phyloP scores from a whole-genome alignment of 37 sponge, comb jelly and placozoan species.

The Halichondria panicea region DNA sequence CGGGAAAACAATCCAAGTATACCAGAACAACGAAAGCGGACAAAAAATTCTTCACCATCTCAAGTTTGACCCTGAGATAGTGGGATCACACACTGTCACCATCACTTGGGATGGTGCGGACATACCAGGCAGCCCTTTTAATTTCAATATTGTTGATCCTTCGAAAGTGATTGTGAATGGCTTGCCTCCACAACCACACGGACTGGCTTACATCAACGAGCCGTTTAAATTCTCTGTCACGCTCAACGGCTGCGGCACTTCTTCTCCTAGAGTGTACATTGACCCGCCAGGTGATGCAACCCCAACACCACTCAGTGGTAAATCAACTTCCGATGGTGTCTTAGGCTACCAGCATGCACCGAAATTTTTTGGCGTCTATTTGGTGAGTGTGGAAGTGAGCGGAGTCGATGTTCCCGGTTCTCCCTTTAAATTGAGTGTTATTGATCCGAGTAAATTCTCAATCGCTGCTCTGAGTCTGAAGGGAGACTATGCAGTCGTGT shows the following conservation, averaged over 20 bases:
- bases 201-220: constrained; percentile 6
- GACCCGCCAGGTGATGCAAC: not conserved
- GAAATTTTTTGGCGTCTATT: constrained; percentile 8
- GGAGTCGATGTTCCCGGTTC: constrained; percentile 39
- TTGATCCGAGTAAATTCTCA: constrained; percentile 42
- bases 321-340: not conserved
- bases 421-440: constrained; percentile 51
- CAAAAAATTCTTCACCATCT: constrained; percentile 38
- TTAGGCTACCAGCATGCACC: constrained; percentile 32
- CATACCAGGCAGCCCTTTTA: constrained; percentile 80
- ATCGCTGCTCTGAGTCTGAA: constrained; percentile 38
- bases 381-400: constrained; percentile 33
- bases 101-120: constrained; percentile 39
- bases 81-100: constrained; percentile 61
- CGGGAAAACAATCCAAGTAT: constrained; percentile 35
- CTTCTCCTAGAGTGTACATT: constrained; percentile 30
- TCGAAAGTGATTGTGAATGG: constrained; percentile 51
- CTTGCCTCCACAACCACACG: constrained; percentile 27
- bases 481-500: constrained; percentile 52
- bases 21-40: constrained; percentile 38
- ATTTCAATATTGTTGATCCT: constrained; percentile 71
- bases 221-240: constrained; percentile 45
- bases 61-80: constrained; percentile 43
- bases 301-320: no score
- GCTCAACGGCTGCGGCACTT: constrained; percentile 41